Conservation (phyloP, 2,888 invertebrate genomes). For the Suillia variegata region DNA sequence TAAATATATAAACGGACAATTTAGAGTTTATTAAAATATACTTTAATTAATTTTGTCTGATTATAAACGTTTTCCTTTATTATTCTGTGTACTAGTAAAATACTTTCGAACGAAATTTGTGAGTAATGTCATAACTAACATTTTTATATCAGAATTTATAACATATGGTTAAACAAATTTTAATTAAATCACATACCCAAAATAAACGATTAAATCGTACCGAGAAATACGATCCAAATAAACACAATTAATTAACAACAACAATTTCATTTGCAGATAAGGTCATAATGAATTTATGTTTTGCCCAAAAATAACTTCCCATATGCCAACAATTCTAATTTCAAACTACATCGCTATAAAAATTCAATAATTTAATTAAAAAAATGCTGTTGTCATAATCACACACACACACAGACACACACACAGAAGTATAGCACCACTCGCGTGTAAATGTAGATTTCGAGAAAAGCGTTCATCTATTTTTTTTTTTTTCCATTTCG, state of each 20-base stretch:
- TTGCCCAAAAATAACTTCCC: background rate
- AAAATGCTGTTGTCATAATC: background rate
- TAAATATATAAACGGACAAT: no score
- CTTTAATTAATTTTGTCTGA: no score
- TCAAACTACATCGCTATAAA: background rate
- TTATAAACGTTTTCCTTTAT: no score
- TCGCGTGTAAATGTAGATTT: background rate
- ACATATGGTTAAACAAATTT: slow-evolving; percentile 24
- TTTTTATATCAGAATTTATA: no score
- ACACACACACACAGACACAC: background rate
- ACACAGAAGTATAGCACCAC: slow-evolving; percentile 16
- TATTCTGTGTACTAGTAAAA: background rate
- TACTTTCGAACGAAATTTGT: background rate
- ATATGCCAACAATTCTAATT: slow-evolving; percentile 10
- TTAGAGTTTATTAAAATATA: no score
- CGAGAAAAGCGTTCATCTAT: no score
- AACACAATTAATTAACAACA: background rate
- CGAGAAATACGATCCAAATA: background rate
- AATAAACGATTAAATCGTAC: background rate
- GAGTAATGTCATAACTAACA: no score
- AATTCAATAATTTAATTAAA: slow-evolving; percentile 10
- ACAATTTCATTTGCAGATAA: slow-evolving; percentile 4
- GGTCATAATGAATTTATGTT: slow-evolving; percentile 13
- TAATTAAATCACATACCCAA: slow-evolving; percentile 25
- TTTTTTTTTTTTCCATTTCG: no score